Percentiles rank a stretch among this genome's conserved stretches.
Evolutionary conservation across 1,140 invertebrate species (phyloP).

Genomic region (Drosophila grimshawi): DNA sequence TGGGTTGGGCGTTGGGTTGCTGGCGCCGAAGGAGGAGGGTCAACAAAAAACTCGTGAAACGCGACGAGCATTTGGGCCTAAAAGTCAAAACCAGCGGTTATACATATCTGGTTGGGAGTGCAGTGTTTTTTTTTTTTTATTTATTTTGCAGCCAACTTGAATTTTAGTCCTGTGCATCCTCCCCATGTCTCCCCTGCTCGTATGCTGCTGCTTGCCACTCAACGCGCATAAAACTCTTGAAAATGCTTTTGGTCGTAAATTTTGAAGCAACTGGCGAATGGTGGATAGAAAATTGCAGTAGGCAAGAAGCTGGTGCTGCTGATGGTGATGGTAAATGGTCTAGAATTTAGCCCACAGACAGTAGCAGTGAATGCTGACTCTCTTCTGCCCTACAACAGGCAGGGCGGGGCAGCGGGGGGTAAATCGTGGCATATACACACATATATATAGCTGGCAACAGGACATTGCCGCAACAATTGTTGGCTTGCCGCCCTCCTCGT

Average conservation of each 20-base stretch:
- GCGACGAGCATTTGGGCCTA: slow-evolving; percentile 41
- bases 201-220: slow-evolving; percentile 56
- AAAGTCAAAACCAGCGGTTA: slow-evolving; percentile 23
- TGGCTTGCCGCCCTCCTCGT: slow-evolving; percentile 59
- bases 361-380: slow-evolving; percentile 13
- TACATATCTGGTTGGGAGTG: slow-evolving; percentile 44
- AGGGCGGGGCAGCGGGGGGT: neutral
- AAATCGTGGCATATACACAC: no score
- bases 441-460: slow-evolving; percentile 23
- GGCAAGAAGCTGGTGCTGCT: slow-evolving; percentile 12
- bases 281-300: neutral
- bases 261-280: slow-evolving; percentile 69
- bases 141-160: slow-evolving; percentile 61
- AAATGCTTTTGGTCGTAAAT: slow-evolving; percentile 83
- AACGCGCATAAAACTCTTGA: slow-evolving; percentile 81
- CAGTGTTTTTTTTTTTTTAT: slow-evolving; percentile 29
- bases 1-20: no score
- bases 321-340: neutral
- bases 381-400: neutral
- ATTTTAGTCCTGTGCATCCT: slow-evolving; percentile 55
- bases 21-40: neutral
- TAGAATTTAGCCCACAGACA: slow-evolving; percentile 56
- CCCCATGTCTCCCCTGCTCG: neutral
- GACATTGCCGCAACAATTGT: slow-evolving; percentile 80
- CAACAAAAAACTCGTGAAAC: slow-evolving; percentile 51